Percentiles rank a stretch among this genome's conserved stretches.
phyloP scores from a whole-genome alignment of 2,113 vertebrate genomes.

The Siniperca chuatsi region DNA sequence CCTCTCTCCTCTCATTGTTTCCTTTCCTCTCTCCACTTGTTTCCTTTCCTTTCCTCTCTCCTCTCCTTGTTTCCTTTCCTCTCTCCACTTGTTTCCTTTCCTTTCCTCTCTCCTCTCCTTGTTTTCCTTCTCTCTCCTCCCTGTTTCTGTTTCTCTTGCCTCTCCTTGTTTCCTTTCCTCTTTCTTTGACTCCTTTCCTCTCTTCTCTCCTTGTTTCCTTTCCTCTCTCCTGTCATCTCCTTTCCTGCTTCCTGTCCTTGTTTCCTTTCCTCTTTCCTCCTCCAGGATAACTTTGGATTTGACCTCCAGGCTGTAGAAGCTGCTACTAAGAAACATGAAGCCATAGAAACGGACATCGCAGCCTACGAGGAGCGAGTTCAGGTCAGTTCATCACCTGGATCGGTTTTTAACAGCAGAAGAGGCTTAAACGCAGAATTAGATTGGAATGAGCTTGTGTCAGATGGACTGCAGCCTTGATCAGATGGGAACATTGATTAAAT shows the following conservation, averaged over 20 bases:
- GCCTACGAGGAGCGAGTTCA: slow-evolving; percentile 97
- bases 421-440: background rate
- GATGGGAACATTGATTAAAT: background rate
- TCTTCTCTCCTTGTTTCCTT: background rate
- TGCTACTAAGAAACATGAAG: slow-evolving; percentile 97
- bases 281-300: slow-evolving; percentile 95
- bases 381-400: slow-evolving; percentile 43
- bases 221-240: background rate
- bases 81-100: background rate
- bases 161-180: background rate
- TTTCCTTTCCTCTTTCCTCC: background rate
- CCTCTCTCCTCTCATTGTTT: background rate
- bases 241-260: background rate
- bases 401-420: background rate
- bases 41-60: background rate
- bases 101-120: too few species aligned
- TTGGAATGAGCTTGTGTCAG: background rate
- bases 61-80: background rate
- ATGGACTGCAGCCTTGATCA: too few species aligned
- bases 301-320: slow-evolving; percentile 98
- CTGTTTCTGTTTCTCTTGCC: background rate
- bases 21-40: background rate
- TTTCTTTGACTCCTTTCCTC: too few species aligned
- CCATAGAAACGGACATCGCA: slow-evolving; percentile 98
- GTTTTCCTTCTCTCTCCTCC: background rate